A percentile compares a stretch with the other conserved stretches of the same genome.
These are phyloP conservation scores for Phataginus tetradactyla DNA, from an alignment of 2,797 vertebrate species.

Conservation along the genomic window DNA sequence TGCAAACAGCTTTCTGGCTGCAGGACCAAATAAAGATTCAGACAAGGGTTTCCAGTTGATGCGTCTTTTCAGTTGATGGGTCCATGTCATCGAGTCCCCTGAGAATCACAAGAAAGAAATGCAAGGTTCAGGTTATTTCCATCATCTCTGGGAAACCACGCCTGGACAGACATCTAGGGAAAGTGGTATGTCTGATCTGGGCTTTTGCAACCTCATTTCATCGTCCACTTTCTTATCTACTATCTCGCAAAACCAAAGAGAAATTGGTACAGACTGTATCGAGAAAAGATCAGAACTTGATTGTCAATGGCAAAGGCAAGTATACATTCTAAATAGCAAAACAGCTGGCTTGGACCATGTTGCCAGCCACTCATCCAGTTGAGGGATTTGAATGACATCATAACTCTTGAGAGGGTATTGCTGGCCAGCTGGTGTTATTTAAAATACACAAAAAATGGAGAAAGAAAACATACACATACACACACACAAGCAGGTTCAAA, in stretches of 20 bases:
- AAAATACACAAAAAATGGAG: slow-evolving; percentile 85
- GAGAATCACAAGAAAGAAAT: background rate
- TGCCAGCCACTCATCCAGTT: slow-evolving; percentile 85
- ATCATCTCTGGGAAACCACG: background rate
- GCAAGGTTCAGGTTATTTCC: background rate
- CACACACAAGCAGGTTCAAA: slow-evolving; percentile 75
- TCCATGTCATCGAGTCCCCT: background rate
- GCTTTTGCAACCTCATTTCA: slow-evolving; percentile 65
- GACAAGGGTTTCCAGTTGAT: background rate
- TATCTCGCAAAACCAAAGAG: slow-evolving; percentile 65
- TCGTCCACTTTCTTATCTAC: slow-evolving; percentile 67
- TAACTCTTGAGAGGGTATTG: slow-evolving; percentile 86
- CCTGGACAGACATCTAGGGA: background rate
- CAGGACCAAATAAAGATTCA: background rate
- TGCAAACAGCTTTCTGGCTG: background rate
- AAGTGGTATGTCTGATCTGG: background rate
- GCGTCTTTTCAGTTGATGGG: background rate
- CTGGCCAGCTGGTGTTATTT: slow-evolving; percentile 88
- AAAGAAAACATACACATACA: slow-evolving; percentile 72
- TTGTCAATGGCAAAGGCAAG: slow-evolving; percentile 83
- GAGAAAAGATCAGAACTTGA: slow-evolving; percentile 79
- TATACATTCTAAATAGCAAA: slow-evolving; percentile 88
- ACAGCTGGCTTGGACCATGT: slow-evolving; percentile 87
- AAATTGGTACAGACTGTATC: slow-evolving; percentile 72
- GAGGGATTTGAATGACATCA: slow-evolving; percentile 89